Evolutionary conservation across 2,113 vertebrate species (phyloP).

Genomic region (Zingel zingel): DNA sequence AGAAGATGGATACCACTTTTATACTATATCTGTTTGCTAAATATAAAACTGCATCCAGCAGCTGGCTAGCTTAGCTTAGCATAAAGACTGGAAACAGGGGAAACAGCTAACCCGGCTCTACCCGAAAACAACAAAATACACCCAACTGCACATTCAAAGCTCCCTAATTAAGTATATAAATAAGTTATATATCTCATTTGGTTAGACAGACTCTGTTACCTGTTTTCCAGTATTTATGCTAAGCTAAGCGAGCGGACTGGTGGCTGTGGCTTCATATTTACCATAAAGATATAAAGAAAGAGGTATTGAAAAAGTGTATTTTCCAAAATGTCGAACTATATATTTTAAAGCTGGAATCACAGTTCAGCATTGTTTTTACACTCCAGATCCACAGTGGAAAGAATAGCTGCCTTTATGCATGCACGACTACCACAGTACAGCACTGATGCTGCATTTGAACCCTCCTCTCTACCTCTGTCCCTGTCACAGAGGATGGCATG

Average conservation of each 20-base stretch:
- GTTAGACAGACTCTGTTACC: background rate
- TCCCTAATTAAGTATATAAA: background rate
- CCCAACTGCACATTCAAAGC: background rate
- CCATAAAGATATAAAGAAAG: background rate
- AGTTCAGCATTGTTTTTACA: conserved; percentile 2
- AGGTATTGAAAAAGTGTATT: background rate
- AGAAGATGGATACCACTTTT: background rate
- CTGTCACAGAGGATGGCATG: conserved; percentile 26
- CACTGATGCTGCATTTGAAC: conserved; percentile 25
- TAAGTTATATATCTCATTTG: background rate
- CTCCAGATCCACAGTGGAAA: background rate
- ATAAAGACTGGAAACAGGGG: background rate
- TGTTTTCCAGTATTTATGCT: background rate
- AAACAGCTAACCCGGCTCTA: background rate
- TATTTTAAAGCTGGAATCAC: background rate
- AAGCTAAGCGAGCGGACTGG: background rate
- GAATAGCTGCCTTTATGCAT: background rate
- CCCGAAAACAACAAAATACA: background rate
- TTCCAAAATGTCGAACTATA: background rate
- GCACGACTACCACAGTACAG: background rate
- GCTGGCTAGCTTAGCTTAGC: background rate
- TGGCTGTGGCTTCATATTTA: background rate
- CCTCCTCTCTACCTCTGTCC: conserved; percentile 24
- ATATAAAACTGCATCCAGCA: background rate
- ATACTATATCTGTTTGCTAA: no score